Evolutionary conservation across 2,113 vertebrate genomes (phyloP), one percentile per base, ranked within the genome.

Genomic region (Hippocampus barbouri): DNA sequence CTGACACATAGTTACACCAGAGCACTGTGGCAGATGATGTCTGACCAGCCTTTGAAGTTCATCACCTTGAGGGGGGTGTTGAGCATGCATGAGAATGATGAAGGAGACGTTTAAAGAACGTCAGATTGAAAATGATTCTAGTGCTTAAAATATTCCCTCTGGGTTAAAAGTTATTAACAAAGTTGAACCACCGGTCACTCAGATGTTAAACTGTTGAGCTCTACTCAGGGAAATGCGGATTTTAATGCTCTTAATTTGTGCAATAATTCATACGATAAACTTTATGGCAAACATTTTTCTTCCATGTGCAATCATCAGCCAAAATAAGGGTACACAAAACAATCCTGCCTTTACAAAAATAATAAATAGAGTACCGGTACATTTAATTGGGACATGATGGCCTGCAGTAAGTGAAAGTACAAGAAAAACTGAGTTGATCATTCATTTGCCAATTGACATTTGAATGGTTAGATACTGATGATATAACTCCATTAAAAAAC

Each of bases 11-110:
- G 81, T 78, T 81, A 72, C 68, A 76, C 86, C 73, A 82, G 71
- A 83, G 65, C 0, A 2, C 61, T 2, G 68, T 65, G 75, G 60
- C 66, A 79, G 71, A 75, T 41, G 80, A 41, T 72, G 67, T 79
- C 57, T 74, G 74, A 77, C 71, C 64, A 47, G 68, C 43, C 74
- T 79, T 82, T 82, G 64, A 89, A 83, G 79, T 49, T 0, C 43
- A n/a, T 40, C 69, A 66, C 63, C 72, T 63, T 68, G 73, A 30
- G 56, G 56, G 38, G 25, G 34, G 34, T 38, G 61, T 12, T 21
- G 20, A 62, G 7, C 18, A 43, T 64, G 20, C 21, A 64, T n/a
- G 62, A 41, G 62, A 64, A 64, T 67, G 65, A 67, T 67, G 63
- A 63, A 41, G 9, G 9, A 45, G 63, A 40, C 41, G 25, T 53